Conservation (phyloP, 2,113 vertebrate genomes). For the Mus musculus region GRCm39 chr6:100154001-100154500, state of each 20-base stretch:
- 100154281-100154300: constrained; percentile 79
- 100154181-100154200: constrained; percentile 34
- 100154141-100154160: constrained; percentile 39
- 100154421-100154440: constrained; percentile 72
- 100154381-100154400: constrained; percentile 80
- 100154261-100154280: constrained; percentile 74
- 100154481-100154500: constrained; percentile 5
- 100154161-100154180: background rate
- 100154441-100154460: constrained; percentile 76
- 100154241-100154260: constrained; percentile 82
- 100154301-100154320: constrained; percentile 82
- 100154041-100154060: background rate
- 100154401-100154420: constrained; percentile 83
- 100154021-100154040: background rate
- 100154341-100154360: constrained; percentile 76
- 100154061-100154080: background rate
- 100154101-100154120: background rate
- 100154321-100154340: constrained; percentile 57
- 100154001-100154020: background rate
- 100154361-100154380: constrained; percentile 62
- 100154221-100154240: constrained; percentile 77
- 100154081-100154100: background rate
- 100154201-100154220: constrained; percentile 71
- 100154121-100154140: background rate
- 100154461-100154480: constrained; percentile 33